Percentiles rank a stretch among this genome's conserved stretches.
These are phyloP conservation scores for Andrena fulva DNA, from an alignment of 2,888 invertebrate species.

Conservation along the genomic window DNA sequence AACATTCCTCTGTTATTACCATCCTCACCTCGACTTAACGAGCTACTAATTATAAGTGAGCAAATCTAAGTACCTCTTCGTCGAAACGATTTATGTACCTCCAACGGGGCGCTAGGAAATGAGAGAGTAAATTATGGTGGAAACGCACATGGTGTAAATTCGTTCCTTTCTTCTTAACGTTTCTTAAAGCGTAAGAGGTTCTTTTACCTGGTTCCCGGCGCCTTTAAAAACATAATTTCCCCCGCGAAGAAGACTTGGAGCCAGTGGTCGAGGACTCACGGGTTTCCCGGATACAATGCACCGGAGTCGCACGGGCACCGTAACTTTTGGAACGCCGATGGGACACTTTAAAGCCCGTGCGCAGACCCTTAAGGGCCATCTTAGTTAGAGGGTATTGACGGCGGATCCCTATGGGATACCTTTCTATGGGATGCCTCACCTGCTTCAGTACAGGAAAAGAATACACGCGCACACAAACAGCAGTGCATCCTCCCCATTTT, in stretches of 20 bases:
- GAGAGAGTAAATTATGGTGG: background rate
- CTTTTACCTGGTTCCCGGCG: background rate
- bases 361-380: conserved; percentile 61
- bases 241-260: background rate
- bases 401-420: conserved; percentile 44
- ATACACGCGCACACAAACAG: conserved; percentile 14
- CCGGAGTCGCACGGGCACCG: conserved; percentile 43
- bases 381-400: conserved; percentile 76
- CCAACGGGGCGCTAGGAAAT: background rate
- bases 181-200: background rate
- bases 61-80: background rate
- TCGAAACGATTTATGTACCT: background rate
- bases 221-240: conserved; percentile 5
- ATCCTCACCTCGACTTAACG: too few relatives aligned
- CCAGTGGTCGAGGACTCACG: conserved; percentile 13
- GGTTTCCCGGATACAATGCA: conserved; percentile 22
- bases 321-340: conserved; percentile 51
- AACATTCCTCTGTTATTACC: background rate
- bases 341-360: conserved; percentile 48
- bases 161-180: background rate
- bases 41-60: background rate
- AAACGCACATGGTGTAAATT: background rate
- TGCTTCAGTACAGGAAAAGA: conserved; percentile 53
- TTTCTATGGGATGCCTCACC: conserved; percentile 63
- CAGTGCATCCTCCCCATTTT: conserved; percentile 4